Conservation (phyloP, 2,113 vertebrate species). For the Athene noctua region DNA sequence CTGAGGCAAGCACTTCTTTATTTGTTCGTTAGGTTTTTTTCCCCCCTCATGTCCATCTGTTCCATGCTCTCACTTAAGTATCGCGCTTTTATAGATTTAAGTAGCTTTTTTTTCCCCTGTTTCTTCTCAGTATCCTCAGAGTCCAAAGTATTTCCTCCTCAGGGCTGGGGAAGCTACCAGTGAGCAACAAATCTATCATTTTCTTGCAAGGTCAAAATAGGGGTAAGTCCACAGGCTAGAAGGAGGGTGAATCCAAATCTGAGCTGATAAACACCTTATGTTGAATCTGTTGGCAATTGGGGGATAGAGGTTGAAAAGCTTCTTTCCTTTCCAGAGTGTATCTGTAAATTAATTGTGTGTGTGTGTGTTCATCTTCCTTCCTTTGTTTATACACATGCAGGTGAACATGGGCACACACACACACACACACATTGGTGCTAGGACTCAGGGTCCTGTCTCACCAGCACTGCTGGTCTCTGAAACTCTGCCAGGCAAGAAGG, state of each 20-base stretch:
- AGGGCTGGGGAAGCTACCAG: neutral
- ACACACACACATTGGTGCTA: neutral
- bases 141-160: neutral
- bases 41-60: neutral
- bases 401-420: neutral
- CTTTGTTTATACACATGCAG: neutral
- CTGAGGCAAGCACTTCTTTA: neutral
- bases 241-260: neutral
- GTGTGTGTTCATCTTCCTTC: neutral
- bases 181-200: neutral
- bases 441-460: neutral
- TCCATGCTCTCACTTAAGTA: neutral
- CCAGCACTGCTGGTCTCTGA: neutral
- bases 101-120: neutral
- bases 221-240: neutral
- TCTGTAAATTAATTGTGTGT: neutral
- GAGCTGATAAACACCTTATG: neutral
- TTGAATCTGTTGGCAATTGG: neutral
- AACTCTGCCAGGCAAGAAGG: neutral
- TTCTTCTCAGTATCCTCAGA: neutral
- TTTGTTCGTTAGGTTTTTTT: neutral
- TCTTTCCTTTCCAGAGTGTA: neutral
- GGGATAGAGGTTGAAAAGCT: neutral
- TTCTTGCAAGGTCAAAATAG: neutral
- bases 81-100: neutral